Base-by-base conservation (phyloP, 2,797 vertebrate species). In the Ctenochaetus hawaiiensis region DNA sequence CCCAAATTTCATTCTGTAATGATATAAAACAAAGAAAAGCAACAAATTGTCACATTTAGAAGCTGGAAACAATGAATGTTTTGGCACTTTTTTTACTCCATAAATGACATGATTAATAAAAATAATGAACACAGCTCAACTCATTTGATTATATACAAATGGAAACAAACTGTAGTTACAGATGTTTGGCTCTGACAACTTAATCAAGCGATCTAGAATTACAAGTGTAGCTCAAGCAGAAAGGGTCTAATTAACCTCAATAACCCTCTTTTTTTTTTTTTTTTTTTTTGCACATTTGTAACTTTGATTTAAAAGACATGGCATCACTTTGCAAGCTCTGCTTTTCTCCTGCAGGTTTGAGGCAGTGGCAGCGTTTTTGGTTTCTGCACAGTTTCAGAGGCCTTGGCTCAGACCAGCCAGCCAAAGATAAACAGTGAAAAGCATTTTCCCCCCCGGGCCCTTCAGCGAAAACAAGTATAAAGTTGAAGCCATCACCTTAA, bases 401-500 rank as follows among this genome's bases (percentile, higher is more conserved):
- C 78, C 75, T 85, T 80, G 74, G 72, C 84, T 83, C 67, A 52
- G 72, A 90, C 70, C 79, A 87, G 77, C 78, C 73, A 89, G 80
- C 81, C 83, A 84, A 85, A 90, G 84, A 89, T 87, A 93, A 93
- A 91, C 86, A 81, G 52, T 59, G 64, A 89, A 85, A 88, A 76
- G 71, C 78, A 74, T 85, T 88, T 84, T 39, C 5, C 30, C 30
- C 30, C 78, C 52, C 62, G 78, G 91, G 91, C 89, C 77, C 77
- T 67, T 34, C 30, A 34, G 30, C 6, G 62, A 89, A 85, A 88
- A 86, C 81, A 83, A 47, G 87, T 81, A 77, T 86, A 87, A 88
- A 90, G 92, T 90, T 76, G 84, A 87, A 86, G 88, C 87, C 71
- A 70, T 90, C 91, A 91, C 88, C 89, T 93, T 81, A 71, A 82